A percentile compares a stretch with the other conserved stretches of the same genome.
Evolutionary conservation across 2,797 vertebrate genomes (phyloP).

Genomic region (Chloroceryle amazona): DNA sequence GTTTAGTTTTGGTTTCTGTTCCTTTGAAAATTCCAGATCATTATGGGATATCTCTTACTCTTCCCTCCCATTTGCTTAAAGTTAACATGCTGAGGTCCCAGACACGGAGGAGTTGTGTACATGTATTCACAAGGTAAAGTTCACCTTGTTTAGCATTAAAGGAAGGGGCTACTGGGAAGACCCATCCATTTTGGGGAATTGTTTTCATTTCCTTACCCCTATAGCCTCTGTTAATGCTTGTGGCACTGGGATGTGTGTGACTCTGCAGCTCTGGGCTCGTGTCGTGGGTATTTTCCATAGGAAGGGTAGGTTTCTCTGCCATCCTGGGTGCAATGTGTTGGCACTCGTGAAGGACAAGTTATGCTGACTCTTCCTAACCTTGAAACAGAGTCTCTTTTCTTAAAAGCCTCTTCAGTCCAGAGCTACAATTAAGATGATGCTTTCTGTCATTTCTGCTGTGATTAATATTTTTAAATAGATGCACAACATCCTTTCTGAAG

Average conservation of each 20-base stretch:
- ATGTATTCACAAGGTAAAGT: background rate
- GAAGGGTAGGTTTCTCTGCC: background rate
- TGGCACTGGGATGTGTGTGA: accelerated
- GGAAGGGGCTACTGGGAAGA: background rate
- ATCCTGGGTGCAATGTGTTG: accelerated
- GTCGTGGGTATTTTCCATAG: accelerated
- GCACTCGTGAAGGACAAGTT: accelerated
- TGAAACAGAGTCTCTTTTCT: background rate
- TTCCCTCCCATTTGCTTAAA: accelerated
- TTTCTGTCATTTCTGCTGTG: background rate
- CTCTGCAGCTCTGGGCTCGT: background rate
- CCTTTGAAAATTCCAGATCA: background rate
- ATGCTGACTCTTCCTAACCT: background rate
- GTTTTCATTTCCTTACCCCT: background rate
- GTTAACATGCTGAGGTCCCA: background rate
- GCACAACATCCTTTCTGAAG: background rate
- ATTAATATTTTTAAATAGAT: background rate
- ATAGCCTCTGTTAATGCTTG: background rate
- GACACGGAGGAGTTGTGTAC: background rate
- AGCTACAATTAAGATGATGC: background rate
- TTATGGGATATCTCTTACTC: background rate
- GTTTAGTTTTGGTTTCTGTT: background rate
- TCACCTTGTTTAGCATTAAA: background rate
- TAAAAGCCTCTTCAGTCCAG: background rate
- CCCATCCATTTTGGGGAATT: background rate